A percentile compares a stretch with the other conserved stretches of the same genome.
Conservation (phyloP, 2,797 vertebrate genomes). For the Rhynchotus rufescens region DNA sequence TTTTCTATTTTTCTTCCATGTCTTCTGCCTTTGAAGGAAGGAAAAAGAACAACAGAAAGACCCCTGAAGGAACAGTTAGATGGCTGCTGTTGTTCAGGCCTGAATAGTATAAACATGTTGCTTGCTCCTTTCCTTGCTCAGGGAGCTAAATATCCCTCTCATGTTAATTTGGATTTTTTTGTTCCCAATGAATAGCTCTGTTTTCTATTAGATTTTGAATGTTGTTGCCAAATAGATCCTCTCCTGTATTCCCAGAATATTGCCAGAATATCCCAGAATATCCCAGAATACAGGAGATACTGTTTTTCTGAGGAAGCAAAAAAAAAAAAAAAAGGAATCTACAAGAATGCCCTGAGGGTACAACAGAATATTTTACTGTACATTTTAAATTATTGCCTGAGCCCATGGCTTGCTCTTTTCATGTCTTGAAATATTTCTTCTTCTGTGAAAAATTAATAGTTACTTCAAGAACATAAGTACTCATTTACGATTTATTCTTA, state of each 20-base stretch:
- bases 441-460: background rate
- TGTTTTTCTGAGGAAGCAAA: background rate
- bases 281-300: background rate
- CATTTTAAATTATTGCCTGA: slow-evolving; percentile 12
- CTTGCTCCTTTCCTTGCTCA: background rate
- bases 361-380: background rate
- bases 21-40: slow-evolving; percentile 18
- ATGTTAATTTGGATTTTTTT: background rate
- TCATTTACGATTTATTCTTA: slow-evolving; percentile 13
- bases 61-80: background rate
- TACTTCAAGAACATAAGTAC: background rate
- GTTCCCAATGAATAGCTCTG: background rate
- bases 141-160: background rate
- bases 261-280: too few relatives aligned
- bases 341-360: background rate
- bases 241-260: background rate
- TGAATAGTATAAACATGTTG: background rate
- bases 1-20: slow-evolving; percentile 31
- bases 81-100: background rate
- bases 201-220: background rate
- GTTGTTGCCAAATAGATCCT: background rate
- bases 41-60: background rate
- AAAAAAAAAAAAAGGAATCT: background rate
- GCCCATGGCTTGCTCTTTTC: background rate
- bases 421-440: background rate